Conservation (phyloP, 2,797 vertebrate species). For the Ptychobarbus kaznakovi region DNA sequence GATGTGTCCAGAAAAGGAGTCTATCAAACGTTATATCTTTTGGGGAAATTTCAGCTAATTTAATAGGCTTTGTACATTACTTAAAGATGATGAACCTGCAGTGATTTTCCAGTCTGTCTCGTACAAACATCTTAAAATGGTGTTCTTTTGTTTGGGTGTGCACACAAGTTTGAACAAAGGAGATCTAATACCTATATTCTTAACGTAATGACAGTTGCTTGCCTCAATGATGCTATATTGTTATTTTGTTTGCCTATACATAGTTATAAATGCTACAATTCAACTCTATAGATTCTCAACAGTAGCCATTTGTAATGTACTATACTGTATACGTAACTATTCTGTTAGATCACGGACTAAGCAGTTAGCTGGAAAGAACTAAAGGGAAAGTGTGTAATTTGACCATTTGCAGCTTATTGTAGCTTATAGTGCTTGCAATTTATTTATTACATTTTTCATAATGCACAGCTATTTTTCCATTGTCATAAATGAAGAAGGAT, state of each 20-base stretch:
- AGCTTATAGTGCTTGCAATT: not conserved
- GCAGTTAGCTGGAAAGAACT: not conserved
- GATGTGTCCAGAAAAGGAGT: constrained; percentile 32
- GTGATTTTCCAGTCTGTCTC: not conserved
- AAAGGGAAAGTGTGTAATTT: not conserved
- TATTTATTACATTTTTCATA: not conserved
- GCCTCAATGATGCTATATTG: not conserved
- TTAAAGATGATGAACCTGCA: constrained; percentile 11
- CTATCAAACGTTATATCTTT: constrained; percentile 44
- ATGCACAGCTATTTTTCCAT: not conserved
- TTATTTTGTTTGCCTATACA: not conserved
- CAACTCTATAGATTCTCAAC: not conserved
- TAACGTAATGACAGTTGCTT: not conserved
- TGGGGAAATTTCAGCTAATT: constrained; percentile 36
- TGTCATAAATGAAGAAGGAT: not conserved
- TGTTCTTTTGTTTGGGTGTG: constrained; percentile 1
- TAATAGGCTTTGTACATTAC: not conserved
- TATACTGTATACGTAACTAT: not conserved
- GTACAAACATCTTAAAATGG: not conserved
- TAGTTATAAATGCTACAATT: not conserved
- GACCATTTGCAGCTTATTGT: not conserved
- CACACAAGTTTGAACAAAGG: not conserved
- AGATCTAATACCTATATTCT: not conserved
- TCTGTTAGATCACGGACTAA: not conserved
- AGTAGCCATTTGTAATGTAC: not conserved